Percentiles rank a stretch among this genome's conserved stretches.
These are phyloP conservation scores for Scyliorhinus canicula DNA, from an alignment of 2,797 vertebrate species.

Conservation along the genomic window DNA sequence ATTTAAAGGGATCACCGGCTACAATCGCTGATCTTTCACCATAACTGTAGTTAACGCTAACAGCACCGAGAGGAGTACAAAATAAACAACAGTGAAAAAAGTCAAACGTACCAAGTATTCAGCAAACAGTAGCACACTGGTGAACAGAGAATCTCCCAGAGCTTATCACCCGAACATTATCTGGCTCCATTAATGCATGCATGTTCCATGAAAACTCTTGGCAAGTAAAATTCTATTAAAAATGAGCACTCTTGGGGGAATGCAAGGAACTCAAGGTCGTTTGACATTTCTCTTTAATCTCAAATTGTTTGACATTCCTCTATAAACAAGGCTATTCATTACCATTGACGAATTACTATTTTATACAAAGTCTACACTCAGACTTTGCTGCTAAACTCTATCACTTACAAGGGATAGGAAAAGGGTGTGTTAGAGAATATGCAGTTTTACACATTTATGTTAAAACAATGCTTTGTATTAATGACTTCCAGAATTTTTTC, in stretches of 20 bases:
- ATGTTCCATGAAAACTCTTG: not conserved
- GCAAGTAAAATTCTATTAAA: slow-evolving; percentile 10
- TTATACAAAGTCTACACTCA: slow-evolving; percentile 29
- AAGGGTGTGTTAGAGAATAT: not conserved
- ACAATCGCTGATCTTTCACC: not conserved
- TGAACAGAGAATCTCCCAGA: not conserved
- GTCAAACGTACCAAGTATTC: not conserved
- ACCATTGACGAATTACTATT: not conserved
- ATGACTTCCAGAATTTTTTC: not conserved
- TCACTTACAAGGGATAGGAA: not conserved
- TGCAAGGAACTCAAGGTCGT: not conserved
- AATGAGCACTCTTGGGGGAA: not conserved
- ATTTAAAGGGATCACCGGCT: not conserved
- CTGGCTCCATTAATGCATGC: not conserved
- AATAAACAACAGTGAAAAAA: not conserved
- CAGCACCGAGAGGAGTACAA: not conserved
- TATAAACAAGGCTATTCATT: slow-evolving; percentile 31
- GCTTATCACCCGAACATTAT: not conserved
- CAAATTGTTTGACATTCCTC: slow-evolving; percentile 23
- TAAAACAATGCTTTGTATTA: not conserved
- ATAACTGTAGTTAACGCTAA: not conserved
- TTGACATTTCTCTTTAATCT: slow-evolving; percentile 19
- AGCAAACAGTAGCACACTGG: not conserved
- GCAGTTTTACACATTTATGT: not conserved
- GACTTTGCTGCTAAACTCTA: no score